Percentiles rank a stretch among this genome's conserved stretches.
Conservation (phyloP, 2,113 vertebrate genomes). For the Lophochroa leadbeateri region DNA sequence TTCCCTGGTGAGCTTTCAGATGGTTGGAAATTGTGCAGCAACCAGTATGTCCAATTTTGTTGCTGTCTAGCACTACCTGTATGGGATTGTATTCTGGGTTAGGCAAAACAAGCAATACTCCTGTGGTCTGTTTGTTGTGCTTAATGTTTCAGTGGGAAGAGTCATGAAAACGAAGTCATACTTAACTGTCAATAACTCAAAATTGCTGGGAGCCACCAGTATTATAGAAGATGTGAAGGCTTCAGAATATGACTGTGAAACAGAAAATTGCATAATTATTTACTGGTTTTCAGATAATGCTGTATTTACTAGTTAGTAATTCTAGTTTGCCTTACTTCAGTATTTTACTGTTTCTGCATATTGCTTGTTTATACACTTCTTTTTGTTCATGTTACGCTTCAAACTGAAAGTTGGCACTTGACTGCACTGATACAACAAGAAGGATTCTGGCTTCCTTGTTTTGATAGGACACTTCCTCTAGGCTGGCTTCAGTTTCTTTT, state of each 20-base stretch:
- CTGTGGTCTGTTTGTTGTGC: neutral
- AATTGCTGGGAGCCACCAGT: neutral
- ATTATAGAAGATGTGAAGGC: neutral
- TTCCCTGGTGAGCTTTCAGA: neutral
- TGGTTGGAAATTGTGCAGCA: neutral
- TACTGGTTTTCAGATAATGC: neutral
- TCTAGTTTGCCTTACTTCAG: neutral
- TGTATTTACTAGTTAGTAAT: neutral
- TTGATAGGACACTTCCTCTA: neutral
- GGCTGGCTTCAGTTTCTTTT: neutral
- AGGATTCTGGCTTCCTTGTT: neutral
- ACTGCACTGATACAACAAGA: neutral
- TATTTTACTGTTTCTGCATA: neutral
- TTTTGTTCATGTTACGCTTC: neutral
- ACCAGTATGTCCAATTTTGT: neutral
- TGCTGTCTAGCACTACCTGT: neutral
- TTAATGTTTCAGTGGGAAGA: neutral
- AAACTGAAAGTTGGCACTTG: neutral
- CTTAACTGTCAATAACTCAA: neutral
- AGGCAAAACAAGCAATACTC: neutral
- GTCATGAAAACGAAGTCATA: neutral
- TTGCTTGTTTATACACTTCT: fast-evolving
- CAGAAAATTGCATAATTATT: neutral
- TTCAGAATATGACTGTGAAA: neutral
- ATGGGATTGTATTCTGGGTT: neutral